These are phyloP conservation scores for Drosophila asahinai DNA, from an alignment of 1,140 invertebrate genomes.

Conservation along the genomic window DNA sequence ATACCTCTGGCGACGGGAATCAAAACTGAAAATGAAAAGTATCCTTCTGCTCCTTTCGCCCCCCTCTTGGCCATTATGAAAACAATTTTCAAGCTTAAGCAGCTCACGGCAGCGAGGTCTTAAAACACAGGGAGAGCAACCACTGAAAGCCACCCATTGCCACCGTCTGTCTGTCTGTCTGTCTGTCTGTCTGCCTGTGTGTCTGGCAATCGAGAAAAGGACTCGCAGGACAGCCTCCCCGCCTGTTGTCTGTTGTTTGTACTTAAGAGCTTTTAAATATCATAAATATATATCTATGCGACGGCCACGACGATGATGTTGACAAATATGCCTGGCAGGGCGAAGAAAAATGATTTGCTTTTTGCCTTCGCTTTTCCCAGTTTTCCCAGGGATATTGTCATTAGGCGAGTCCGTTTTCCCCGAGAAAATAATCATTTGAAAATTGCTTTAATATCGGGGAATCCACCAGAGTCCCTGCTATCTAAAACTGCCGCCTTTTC, in stretches of 20 bases:
- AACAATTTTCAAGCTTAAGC: constrained; percentile 84
- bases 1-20: constrained; percentile 18
- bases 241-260: constrained; percentile 77
- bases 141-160: constrained; percentile 21
- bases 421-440: neutral
- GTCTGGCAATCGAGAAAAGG: constrained; percentile 74
- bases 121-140: constrained; percentile 37
- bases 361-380: neutral
- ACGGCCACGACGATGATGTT: constrained; percentile 65
- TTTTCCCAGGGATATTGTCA: constrained; percentile 30
- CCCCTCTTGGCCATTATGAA: constrained; percentile 65
- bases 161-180: constrained; percentile 9
- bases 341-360: constrained; percentile 56
- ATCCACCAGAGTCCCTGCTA: neutral
- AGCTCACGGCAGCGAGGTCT: constrained; percentile 68
- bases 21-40: constrained; percentile 46
- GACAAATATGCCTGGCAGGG: constrained; percentile 76
- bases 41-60: constrained; percentile 16
- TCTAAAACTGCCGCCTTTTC: neutral
- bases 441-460: constrained; percentile 9
- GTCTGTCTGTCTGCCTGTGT: constrained; percentile 58
- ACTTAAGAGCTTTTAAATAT: constrained; percentile 84
- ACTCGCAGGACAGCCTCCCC: constrained; percentile 55
- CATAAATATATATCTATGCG: constrained; percentile 81
- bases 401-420: constrained; percentile 6